Conservation (phyloP, 1,140 invertebrate genomes). For the Arion vulgaris region DNA sequence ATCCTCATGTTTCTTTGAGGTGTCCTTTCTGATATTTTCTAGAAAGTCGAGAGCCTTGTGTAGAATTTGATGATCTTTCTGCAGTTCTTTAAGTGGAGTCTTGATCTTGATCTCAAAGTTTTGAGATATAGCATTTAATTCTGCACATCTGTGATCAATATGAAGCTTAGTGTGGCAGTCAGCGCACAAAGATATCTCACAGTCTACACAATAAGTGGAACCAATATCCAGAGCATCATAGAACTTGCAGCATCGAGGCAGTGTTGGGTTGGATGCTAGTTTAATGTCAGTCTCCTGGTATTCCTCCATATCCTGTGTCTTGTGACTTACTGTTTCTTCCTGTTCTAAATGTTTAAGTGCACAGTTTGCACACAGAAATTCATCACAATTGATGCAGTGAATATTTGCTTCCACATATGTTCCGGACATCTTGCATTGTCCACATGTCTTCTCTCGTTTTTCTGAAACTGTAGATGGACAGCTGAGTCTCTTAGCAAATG, state of each 20-base stretch:
- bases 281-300: conserved; percentile 44
- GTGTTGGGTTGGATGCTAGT: conserved; percentile 18
- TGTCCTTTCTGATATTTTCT: conserved; percentile 47
- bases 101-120: conserved; percentile 65
- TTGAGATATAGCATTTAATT: conserved; percentile 58
- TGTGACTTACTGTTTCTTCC: conserved; percentile 53
- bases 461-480: conserved; percentile 39
- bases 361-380: conserved; percentile 55
- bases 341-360: conserved; percentile 45
- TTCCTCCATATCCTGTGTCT: conserved; percentile 45
- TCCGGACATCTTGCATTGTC: conserved; percentile 49
- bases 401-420: conserved; percentile 46
- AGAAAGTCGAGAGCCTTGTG: conserved; percentile 47
- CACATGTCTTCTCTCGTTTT: conserved; percentile 46
- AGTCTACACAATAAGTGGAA: conserved; percentile 63
- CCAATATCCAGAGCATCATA: conserved; percentile 65
- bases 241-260: conserved; percentile 53
- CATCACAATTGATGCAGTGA: conserved; percentile 60
- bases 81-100: conserved; percentile 57
- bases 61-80: conserved; percentile 53
- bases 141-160: conserved; percentile 60
- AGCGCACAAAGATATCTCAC: conserved; percentile 58
- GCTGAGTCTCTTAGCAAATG: conserved; percentile 57
- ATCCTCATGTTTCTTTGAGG: conserved; percentile 50
- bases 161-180: conserved; percentile 57